Evolutionary conservation across 2,888 invertebrate genomes (phyloP).

Genomic region (Leucozona laternaria): DNA sequence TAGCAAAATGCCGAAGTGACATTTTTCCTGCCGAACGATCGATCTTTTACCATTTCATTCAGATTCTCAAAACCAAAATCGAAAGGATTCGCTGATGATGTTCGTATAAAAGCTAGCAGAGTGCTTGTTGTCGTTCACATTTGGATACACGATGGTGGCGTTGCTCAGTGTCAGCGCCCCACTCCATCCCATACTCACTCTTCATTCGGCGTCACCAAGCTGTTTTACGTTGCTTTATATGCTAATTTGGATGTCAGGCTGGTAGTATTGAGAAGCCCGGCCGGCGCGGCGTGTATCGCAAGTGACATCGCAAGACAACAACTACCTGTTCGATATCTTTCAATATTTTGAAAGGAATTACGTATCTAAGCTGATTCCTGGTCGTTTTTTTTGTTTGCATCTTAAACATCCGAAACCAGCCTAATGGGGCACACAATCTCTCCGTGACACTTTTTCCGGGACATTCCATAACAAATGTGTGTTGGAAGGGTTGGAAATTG

Average conservation of each 20-base stretch:
- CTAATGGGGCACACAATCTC: slow-evolving; percentile 64
- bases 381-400: slow-evolving; percentile 53
- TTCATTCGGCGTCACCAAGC: not conserved
- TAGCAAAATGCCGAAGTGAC: slow-evolving; percentile 26
- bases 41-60: slow-evolving; percentile 61
- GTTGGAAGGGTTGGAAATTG: not conserved
- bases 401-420: slow-evolving; percentile 60
- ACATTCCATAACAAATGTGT: slow-evolving; percentile 42
- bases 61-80: slow-evolving; percentile 59
- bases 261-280: no score
- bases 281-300: slow-evolving; percentile 66
- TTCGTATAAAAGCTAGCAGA: slow-evolving; percentile 30
- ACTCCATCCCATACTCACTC: not conserved
- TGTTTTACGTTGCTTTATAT: slow-evolving; percentile 56
- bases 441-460: slow-evolving; percentile 57
- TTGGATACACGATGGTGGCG: slow-evolving; percentile 20
- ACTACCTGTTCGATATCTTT: slow-evolving; percentile 71
- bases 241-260: slow-evolving; percentile 73
- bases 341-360: slow-evolving; percentile 72
- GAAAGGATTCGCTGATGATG: slow-evolving; percentile 58
- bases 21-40: slow-evolving; percentile 58
- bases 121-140: slow-evolving; percentile 47
- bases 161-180: slow-evolving; percentile 25
- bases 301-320: slow-evolving; percentile 69
- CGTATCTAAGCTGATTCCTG: slow-evolving; percentile 34